A percentile compares a stretch with the other conserved stretches of the same genome.
Evolutionary conservation across 2,888 invertebrate genomes (phyloP).

Genomic region (Trachelus stipa): DNA sequence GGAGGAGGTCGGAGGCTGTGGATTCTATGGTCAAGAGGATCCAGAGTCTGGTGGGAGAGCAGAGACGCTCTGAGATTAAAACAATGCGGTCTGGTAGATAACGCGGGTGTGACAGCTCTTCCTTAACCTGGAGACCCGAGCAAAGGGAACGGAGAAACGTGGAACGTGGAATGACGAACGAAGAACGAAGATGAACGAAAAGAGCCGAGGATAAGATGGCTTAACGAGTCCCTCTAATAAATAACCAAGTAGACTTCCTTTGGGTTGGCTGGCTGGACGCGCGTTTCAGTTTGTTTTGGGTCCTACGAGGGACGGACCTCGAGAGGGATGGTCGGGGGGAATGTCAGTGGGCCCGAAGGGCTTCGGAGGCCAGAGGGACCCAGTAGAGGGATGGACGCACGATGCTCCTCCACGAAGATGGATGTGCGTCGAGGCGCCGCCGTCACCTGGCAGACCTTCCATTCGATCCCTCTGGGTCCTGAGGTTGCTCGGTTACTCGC

Average conservation of each 20-base stretch:
- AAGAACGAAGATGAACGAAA: not conserved
- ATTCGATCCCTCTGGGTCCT: constrained; percentile 2
- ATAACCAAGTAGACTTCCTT: constrained; percentile 42
- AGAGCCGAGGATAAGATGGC: constrained; percentile 44
- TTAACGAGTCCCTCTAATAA: constrained; percentile 62
- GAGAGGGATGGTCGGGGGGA: constrained; percentile 14
- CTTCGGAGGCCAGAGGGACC: constrained; percentile 36
- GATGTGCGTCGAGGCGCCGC: constrained; percentile 63
- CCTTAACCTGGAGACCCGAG: constrained; percentile 33
- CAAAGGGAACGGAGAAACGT: constrained; percentile 12
- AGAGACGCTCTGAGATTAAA: constrained; percentile 46
- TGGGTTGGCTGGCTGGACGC: constrained; percentile 18
- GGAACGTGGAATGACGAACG: not conserved
- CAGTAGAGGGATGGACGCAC: constrained; percentile 30
- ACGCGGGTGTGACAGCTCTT: constrained; percentile 55
- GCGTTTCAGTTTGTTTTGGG: not conserved
- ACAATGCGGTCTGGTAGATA: constrained; percentile 54
- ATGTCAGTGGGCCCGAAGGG: constrained; percentile 18
- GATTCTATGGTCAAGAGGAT: not conserved
- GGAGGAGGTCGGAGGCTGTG: constrained; percentile 14
- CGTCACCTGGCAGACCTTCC: constrained; percentile 57
- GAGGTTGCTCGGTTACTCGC: constrained; percentile 9
- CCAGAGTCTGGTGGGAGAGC: not conserved
- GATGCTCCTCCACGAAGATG: constrained; percentile 52
- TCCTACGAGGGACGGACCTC: not conserved